Conservation (phyloP, 2,113 vertebrate genomes). For the Andinoacara biseriatus region DNA sequence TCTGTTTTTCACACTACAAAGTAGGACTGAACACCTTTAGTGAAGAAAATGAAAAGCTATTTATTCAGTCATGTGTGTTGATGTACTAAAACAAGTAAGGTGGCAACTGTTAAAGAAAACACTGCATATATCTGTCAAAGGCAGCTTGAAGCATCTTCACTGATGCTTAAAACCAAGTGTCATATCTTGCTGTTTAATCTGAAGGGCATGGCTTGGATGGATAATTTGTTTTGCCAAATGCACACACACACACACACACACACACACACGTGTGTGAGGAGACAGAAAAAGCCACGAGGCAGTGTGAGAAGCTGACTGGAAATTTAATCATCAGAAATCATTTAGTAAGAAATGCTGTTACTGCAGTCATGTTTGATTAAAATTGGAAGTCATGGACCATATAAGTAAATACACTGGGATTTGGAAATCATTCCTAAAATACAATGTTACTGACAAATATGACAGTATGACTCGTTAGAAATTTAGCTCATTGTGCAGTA, state of each 20-base stretch:
- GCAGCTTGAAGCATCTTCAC: not conserved
- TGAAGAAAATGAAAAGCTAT: not conserved
- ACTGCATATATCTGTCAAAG: not conserved
- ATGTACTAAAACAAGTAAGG: not conserved
- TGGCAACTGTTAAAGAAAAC: not conserved
- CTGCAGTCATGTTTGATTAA: constrained; percentile 39
- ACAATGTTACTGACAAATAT: constrained; percentile 30
- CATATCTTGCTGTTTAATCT: not conserved
- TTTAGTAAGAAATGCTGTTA: not conserved
- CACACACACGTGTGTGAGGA: not conserved
- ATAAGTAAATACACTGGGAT: constrained; percentile 20
- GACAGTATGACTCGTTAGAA: constrained; percentile 26
- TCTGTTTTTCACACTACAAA: not conserved
- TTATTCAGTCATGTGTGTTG: not conserved
- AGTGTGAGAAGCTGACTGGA: not conserved
- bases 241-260: not conserved
- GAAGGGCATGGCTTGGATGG: no score
- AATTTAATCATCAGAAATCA: constrained; percentile 44
- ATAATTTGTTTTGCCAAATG: no score
- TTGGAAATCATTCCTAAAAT: constrained; percentile 35
- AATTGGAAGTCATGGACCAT: constrained; percentile 24
- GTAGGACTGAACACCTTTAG: not conserved
- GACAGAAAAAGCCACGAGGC: constrained; percentile 11
- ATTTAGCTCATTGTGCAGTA: not conserved
- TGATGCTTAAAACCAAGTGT: not conserved